These are phyloP conservation scores for Eueremaeus valkanovi DNA, from an alignment of 2,888 invertebrate genomes.

Conservation along the genomic window DNA sequence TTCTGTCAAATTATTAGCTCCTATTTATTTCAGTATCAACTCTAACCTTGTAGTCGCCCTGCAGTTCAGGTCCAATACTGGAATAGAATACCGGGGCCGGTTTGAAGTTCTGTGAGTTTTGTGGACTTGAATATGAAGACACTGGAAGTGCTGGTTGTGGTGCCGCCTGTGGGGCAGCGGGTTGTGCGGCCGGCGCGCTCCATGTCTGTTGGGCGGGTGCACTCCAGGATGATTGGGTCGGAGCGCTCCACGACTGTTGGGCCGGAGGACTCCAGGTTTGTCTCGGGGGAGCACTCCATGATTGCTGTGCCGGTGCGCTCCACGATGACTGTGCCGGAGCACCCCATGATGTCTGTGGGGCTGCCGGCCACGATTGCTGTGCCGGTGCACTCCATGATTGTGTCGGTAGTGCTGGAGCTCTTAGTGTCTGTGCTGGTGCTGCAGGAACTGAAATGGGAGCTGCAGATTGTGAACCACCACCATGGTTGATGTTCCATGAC, in stretches of 20 bases:
- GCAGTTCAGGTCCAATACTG: slow-evolving; percentile 44
- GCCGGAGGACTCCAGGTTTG: not conserved
- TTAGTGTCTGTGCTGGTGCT: not conserved
- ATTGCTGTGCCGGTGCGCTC: not conserved
- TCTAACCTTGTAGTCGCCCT: slow-evolving; percentile 45
- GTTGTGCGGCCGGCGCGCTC: not conserved
- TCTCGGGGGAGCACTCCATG: not conserved
- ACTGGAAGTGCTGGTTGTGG: slow-evolving; percentile 3
- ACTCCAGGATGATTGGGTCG: not conserved
- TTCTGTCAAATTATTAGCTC: not conserved
- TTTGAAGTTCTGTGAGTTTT: not conserved
- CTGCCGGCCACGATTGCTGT: too few species aligned
- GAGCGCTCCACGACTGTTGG: not conserved
- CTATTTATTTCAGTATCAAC: not conserved
- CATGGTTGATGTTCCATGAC: not conserved
- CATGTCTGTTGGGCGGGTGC: not conserved
- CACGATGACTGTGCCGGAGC: not conserved
- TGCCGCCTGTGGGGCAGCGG: not conserved
- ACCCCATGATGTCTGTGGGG: too few species aligned
- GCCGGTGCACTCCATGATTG: not conserved
- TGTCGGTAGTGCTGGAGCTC: not conserved
- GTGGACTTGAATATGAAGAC: not conserved
- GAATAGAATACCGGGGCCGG: slow-evolving; percentile 47
- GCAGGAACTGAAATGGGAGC: not conserved
- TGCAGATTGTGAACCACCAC: not conserved